These are phyloP conservation scores for Stenopsyche tienmushanensis DNA, from an alignment of 1,140 invertebrate species.

Conservation along the genomic window DNA sequence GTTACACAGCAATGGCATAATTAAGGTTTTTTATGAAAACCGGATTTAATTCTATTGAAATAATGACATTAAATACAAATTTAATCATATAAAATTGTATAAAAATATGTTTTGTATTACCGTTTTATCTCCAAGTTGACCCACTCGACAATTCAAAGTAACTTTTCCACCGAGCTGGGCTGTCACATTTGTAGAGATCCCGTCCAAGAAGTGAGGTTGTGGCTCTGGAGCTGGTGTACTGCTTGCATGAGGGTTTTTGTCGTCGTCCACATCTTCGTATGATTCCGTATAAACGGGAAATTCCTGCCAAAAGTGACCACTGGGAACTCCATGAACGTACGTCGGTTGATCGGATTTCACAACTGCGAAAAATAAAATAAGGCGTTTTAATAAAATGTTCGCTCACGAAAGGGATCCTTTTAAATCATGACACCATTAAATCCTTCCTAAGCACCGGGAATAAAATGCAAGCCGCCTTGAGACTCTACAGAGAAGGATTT, in stretches of 20 bases:
- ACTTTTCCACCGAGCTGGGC: slow-evolving; percentile 62
- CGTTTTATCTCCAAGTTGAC: slow-evolving; percentile 63
- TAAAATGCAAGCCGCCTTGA: too few species aligned
- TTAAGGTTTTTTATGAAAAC: too few species aligned
- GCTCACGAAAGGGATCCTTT: too few species aligned
- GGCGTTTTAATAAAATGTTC: too few species aligned
- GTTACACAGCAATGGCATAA: too few species aligned
- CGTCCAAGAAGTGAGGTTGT: slow-evolving; percentile 58
- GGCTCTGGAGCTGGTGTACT: slow-evolving; percentile 50
- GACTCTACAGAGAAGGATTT: too few species aligned
- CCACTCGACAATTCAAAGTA: slow-evolving; percentile 63
- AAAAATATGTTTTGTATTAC: too few species aligned
- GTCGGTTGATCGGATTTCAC: slow-evolving; percentile 24
- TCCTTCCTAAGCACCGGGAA: too few species aligned
- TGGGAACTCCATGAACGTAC: background rate
- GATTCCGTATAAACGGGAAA: slow-evolving; percentile 37
- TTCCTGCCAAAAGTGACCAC: slow-evolving; percentile 32
- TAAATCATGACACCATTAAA: too few species aligned
- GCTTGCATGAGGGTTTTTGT: slow-evolving; percentile 1
- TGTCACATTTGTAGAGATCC: slow-evolving; percentile 58
- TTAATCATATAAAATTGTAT: too few species aligned
- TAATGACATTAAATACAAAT: too few species aligned
- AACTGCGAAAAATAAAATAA: slow-evolving; percentile 24
- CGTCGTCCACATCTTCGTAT: slow-evolving; percentile 25
- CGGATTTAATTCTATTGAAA: too few species aligned